Base-by-base conservation (phyloP, 2,797 vertebrate species). In the Sphaeramia orbicularis region DNA sequence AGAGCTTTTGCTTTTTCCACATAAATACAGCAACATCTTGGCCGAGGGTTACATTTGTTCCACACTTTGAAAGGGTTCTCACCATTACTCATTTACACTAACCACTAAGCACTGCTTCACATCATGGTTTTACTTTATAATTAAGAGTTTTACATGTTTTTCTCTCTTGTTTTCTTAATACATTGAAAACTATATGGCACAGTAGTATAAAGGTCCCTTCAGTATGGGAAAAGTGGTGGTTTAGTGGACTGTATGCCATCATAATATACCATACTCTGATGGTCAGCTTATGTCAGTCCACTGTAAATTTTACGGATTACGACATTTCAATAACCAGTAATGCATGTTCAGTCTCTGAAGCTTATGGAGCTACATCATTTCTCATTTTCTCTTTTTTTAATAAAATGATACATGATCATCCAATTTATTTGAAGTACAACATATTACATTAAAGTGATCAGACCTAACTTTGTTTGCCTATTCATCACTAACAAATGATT, bases 401-500 rank as follows among this genome's bases (percentile, higher is more conserved):
- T 60, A 32, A 24, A 12, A 38, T 44, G 36, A 59, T 32, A 37
- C 11, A 14, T 16, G 10, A 18, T 55, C 36, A 27, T 1, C 19
- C 41, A 52, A 14, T 27, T 64, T 0, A 19, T 60, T 62, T 4
- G 24, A 54, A n/a, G 21, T 24, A 24, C 21, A 58, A 49, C 42
- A 4, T 55, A 62, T 32, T 53, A 18, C 11, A 49, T 38, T 12
- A 40, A 35, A 14, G 24, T 19, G 54, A 66, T 16, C 24, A 51
- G 27, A 58, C 27, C 7, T 6, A 12, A 68, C 59, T 61, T 43
- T 49, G 41, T 30, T 62, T n/a, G n/a, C n/a, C n/a, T n/a, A 24
- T 24, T 52, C 10, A 8, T 74, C 65, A 55, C 18, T 32, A 57
- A 37, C 74, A 78, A 30, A 65, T 41, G 45, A 66, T 54, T 69